Evolutionary conservation across 2,888 invertebrate species (phyloP), one percentile per base, ranked within the genome.

Genomic region (Mellilla xanthometata): DNA sequence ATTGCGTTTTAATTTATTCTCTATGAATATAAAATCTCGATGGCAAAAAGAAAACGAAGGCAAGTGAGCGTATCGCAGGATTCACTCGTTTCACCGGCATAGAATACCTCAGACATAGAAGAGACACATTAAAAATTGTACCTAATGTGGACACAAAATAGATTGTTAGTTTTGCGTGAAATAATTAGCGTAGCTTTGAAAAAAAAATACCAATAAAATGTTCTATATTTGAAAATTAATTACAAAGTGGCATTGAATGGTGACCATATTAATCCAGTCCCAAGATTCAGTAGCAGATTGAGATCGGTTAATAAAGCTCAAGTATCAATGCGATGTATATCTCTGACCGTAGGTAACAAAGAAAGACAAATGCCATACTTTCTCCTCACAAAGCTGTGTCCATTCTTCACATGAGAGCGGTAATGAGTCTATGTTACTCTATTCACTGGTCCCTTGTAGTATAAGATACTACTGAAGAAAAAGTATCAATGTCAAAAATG

Each of bases 341-440:
- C 72, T 61, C 60, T 56, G 60, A 62, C 60, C 62, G 63, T 58
- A 68, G 59, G 68, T 61, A 70, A 79, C 79, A 78, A 81, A 80
- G 79, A 79, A 73, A 83, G 82, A 84, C 78, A 76, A 84, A 83
- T 82, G 72, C 70, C 68, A 67, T 72, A 70, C 72, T 76, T 80
- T 77, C 73, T 69, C 71, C 60, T 60, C 64, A 79, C 76, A 81
- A 83, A 80, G 76, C 70, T 76, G 73, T 77, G 75, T 80, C 81
- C 78, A 80, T 83, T 85, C 83, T 83, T 83, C 70, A 75, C 66
- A 54, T 61, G 60, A 46, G 63, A 52, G 64, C 61, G 65, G 74
- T 82, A 85, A 80, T 81, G 78, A 83, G 70, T 81, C 76, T 77
- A 69, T 77, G 78, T 76, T 66, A 67, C 61, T 63, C 57, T 55